phyloP scores from a whole-genome alignment of 2,888 invertebrate species.

The Dolomedes plantarius region DNA sequence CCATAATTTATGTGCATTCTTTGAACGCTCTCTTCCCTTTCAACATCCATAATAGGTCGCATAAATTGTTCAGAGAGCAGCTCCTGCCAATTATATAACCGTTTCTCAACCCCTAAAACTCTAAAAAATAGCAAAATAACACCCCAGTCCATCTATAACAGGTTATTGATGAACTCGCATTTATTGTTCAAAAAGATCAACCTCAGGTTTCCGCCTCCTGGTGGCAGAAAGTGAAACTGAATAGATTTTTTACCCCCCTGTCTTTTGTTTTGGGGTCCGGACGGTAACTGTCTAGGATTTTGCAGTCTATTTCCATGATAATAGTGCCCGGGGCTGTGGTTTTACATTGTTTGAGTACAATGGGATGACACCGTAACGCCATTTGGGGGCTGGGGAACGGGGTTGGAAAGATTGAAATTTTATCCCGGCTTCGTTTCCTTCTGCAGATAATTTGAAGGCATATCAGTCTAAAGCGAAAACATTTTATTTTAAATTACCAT shows the following conservation, averaged over 20 bases:
- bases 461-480: background rate
- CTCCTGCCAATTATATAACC: slow-evolving; percentile 56
- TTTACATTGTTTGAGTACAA: slow-evolving; percentile 48
- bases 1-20: background rate
- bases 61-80: slow-evolving; percentile 48
- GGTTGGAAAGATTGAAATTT: slow-evolving; percentile 22
- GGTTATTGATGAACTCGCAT: slow-evolving; percentile 64
- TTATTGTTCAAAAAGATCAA: slow-evolving; percentile 50
- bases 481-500: background rate
- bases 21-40: background rate
- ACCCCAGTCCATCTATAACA: slow-evolving; percentile 43
- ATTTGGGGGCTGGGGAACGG: slow-evolving; percentile 13
- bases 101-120: slow-evolving; percentile 28
- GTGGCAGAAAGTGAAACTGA: slow-evolving; percentile 63
- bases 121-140: slow-evolving; percentile 15
- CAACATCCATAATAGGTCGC: slow-evolving; percentile 26
- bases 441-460: background rate
- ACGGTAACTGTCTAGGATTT: slow-evolving; percentile 33
- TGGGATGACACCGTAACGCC: slow-evolving; percentile 64
- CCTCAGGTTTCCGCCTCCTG: slow-evolving; percentile 56
- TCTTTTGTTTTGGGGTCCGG: slow-evolving; percentile 48
- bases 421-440: slow-evolving; percentile 6
- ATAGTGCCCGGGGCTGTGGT: slow-evolving; percentile 27
- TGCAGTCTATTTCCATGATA: slow-evolving; percentile 57
- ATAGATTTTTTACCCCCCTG: slow-evolving; percentile 36